Evolutionary conservation across 30 jellyfish, hydroid and myxozoan species (phyloP).

Genomic region (Nemopilema nomurai): DNA sequence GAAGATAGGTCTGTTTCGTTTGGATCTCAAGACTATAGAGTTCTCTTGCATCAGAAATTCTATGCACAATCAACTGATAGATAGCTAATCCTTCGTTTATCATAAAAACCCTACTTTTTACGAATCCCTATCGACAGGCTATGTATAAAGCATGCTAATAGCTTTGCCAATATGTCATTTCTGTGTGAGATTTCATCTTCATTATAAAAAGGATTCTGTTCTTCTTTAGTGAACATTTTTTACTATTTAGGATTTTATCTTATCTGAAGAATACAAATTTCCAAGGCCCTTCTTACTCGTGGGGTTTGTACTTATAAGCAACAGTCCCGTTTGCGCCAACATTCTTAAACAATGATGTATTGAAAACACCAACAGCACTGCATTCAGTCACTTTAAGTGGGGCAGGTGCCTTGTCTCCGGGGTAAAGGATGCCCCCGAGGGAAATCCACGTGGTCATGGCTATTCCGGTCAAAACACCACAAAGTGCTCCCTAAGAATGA

Average conservation of each 20-base stretch:
- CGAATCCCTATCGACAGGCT: too few species aligned
- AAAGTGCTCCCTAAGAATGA: conserved; percentile 33
- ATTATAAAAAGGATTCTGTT: too few species aligned
- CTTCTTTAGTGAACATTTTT: not conserved
- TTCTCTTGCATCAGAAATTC: too few species aligned
- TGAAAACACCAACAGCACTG: not conserved
- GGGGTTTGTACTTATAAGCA: conserved; percentile 16
- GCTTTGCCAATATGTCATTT: too few species aligned
- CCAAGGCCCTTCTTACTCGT: conserved; percentile 27
- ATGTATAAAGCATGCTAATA: too few species aligned
- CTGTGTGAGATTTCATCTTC: too few species aligned
- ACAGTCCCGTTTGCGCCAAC: conserved; percentile 23
- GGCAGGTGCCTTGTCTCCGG: conserved; percentile 62
- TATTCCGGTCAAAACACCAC: conserved; percentile 43
- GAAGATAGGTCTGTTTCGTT: too few species aligned
- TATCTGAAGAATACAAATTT: not conserved
- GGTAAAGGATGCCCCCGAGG: conserved; percentile 45
- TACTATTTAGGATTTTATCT: too few species aligned
- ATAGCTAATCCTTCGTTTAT: too few species aligned
- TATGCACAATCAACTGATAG: too few species aligned
- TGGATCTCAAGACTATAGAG: too few species aligned
- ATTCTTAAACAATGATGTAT: not conserved
- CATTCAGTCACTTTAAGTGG: conserved; percentile 8
- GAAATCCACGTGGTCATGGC: conserved; percentile 47
- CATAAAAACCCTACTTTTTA: too few species aligned